These are phyloP conservation scores for Phortica variegata DNA, from an alignment of 1,140 invertebrate species.

Conservation along the genomic window DNA sequence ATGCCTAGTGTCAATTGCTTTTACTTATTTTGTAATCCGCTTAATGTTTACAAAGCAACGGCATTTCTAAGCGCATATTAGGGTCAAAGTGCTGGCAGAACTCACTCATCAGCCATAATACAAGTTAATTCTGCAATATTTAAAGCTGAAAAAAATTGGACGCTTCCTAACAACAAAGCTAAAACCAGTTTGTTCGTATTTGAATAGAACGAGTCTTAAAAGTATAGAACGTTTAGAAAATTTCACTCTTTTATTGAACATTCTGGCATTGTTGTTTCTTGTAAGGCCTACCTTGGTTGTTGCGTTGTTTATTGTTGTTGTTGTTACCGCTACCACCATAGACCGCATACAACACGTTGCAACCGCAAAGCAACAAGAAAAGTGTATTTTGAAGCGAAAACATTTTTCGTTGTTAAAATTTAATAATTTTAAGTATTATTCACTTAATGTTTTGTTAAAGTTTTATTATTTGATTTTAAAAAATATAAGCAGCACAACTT, in stretches of 20 bases:
- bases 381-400: constrained; percentile 22
- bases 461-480: constrained; percentile 15
- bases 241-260: background rate
- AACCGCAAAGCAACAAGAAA: constrained; percentile 25
- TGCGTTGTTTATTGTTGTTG: constrained; percentile 30
- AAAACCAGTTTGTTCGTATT: too few relatives aligned
- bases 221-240: constrained; percentile 5
- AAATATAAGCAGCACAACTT: constrained; percentile 13
- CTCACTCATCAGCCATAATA: too few relatives aligned
- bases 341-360: constrained; percentile 22
- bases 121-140: too few relatives aligned
- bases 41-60: too few relatives aligned
- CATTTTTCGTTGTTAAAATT: constrained; percentile 18
- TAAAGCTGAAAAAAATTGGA: too few relatives aligned
- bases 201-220: constrained; percentile 30
- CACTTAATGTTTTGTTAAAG: constrained; percentile 11
- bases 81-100: too few relatives aligned
- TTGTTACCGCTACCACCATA: constrained; percentile 23
- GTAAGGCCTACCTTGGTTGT: constrained; percentile 41
- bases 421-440: background rate
- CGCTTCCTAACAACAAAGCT: too few relatives aligned
- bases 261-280: too few relatives aligned
- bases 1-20: too few relatives aligned
- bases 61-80: too few relatives aligned
- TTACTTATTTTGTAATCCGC: too few relatives aligned